These are phyloP conservation scores for Lepidocolaptes lacrymiger DNA, from an alignment of 2,797 vertebrate genomes.

Conservation along the genomic window DNA sequence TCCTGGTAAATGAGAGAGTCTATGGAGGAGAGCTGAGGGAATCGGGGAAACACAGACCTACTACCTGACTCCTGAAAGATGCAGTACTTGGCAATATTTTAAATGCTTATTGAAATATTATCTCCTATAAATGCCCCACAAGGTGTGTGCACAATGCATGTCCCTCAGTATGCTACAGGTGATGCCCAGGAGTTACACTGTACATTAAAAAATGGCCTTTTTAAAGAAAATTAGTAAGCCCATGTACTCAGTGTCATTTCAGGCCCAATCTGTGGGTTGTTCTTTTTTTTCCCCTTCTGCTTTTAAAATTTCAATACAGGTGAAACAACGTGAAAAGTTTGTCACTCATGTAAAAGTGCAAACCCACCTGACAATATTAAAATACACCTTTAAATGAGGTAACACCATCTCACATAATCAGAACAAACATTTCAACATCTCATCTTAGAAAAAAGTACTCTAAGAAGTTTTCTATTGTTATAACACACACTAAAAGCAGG, in stretches of 20 bases:
- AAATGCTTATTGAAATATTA: not conserved
- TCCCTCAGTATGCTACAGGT: not conserved
- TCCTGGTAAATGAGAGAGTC: not conserved
- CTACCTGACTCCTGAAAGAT: not conserved
- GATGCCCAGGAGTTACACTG: not conserved
- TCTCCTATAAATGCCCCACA: not conserved
- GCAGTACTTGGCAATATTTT: accelerated
- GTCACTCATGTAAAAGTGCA: not conserved
- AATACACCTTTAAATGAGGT: not conserved
- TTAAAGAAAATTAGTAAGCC: not conserved
- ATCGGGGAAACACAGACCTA: not conserved
- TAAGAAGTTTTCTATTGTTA: not conserved
- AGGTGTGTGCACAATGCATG: accelerated
- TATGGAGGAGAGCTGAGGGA: not conserved
- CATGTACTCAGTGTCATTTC: accelerated
- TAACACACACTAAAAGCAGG: not conserved
- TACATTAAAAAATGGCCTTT: not conserved
- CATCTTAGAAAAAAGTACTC: not conserved
- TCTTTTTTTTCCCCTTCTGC: too few species aligned
- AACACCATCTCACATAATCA: accelerated
- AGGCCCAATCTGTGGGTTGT: not conserved
- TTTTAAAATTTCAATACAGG: not conserved
- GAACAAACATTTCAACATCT: not conserved
- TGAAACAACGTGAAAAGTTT: not conserved
- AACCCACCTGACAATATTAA: accelerated